A percentile compares a stretch with the other conserved stretches of the same genome.
phyloP scores from a whole-genome alignment of 2,797 vertebrate species.

The Orientallactaga sibirica region DNA sequence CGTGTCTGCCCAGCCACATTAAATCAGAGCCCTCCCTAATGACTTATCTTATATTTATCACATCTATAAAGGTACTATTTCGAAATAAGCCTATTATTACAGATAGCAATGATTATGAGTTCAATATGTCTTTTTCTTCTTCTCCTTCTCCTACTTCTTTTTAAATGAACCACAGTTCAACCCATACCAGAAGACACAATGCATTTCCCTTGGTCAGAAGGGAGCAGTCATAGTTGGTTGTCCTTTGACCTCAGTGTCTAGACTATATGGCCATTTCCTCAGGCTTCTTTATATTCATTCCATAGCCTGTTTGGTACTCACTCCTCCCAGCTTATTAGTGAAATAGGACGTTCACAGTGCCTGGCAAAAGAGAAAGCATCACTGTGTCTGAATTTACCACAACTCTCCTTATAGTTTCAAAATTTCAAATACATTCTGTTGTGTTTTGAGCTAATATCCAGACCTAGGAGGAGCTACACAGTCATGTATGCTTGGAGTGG shows the following conservation, averaged over 20 bases:
- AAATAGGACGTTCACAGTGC: neutral
- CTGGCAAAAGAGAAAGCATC: constrained; percentile 24
- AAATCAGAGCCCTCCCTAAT: too few species aligned
- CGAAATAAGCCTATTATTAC: too few species aligned
- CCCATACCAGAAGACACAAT: neutral
- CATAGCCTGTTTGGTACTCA: neutral
- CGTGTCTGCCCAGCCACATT: neutral
- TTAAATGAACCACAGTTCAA: too few species aligned
- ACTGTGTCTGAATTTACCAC: neutral
- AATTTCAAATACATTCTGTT: neutral
- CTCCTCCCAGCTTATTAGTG: neutral
- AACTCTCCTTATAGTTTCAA: constrained; percentile 2
- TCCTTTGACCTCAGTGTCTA: neutral
- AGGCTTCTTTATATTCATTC: constrained; percentile 47
- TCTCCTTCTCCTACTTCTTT: too few species aligned
- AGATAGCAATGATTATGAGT: too few species aligned
- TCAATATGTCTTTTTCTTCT: too few species aligned
- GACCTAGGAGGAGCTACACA: neutral
- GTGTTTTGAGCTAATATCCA: constrained; percentile 5
- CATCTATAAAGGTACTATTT: too few species aligned
- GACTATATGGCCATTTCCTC: neutral
- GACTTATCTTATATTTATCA: too few species aligned
- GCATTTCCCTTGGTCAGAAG: neutral
- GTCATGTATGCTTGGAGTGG: neutral
- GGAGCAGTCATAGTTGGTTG: neutral